A percentile compares a stretch with the other conserved stretches of the same genome.
These are phyloP conservation scores for Momotus momota DNA, from an alignment of 2,797 vertebrate species.

Conservation along the genomic window DNA sequence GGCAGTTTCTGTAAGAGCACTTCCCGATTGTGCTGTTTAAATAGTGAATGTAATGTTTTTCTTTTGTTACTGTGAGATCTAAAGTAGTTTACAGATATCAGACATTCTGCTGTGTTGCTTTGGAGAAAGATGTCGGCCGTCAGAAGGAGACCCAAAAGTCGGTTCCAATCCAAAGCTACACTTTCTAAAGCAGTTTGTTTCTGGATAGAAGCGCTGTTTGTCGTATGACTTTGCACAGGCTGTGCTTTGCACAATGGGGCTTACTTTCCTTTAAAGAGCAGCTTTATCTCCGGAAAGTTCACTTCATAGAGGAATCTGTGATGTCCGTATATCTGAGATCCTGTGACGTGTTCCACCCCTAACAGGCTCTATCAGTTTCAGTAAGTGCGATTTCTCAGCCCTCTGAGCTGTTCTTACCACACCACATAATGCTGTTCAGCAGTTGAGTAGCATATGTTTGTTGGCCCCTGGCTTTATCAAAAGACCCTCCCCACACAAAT, in stretches of 20 bases:
- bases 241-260: neutral
- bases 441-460: neutral
- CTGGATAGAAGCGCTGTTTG: neutral
- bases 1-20: neutral
- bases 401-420: neutral
- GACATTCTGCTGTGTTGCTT: neutral
- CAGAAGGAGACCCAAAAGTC: neutral
- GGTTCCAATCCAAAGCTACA: neutral
- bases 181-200: conserved; percentile 16
- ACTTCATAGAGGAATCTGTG: neutral
- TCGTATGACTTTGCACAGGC: neutral
- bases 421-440: neutral
- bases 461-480: neutral
- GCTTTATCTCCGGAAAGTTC: neutral
- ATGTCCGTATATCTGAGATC: neutral
- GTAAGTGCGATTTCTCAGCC: neutral
- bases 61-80: neutral
- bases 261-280: neutral
- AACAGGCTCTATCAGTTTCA: neutral
- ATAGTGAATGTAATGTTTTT: neutral
- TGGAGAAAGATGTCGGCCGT: neutral
- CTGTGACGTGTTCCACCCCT: neutral
- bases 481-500: neutral
- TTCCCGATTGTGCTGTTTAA: neutral
- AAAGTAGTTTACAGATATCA: neutral